phyloP scores from a whole-genome alignment of 2,113 vertebrate genomes.

The Rhea americana region DNA sequence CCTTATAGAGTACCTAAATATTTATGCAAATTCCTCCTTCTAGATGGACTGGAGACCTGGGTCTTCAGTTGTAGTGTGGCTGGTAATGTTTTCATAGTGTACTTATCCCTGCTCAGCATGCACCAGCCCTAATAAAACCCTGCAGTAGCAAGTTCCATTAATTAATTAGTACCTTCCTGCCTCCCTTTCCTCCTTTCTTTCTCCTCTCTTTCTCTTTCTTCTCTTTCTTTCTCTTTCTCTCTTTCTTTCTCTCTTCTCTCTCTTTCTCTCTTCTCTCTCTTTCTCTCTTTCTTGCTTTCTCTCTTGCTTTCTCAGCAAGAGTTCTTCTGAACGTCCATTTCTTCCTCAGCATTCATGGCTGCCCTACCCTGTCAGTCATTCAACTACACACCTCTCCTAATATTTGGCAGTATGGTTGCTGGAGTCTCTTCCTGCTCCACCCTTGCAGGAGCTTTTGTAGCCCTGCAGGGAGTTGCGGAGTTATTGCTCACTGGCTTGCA shows the following conservation, averaged over 20 bases:
- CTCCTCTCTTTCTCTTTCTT: too few relatives aligned
- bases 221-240: neutral
- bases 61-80: neutral
- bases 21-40: neutral
- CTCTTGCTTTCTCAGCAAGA: neutral
- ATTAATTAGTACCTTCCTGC: neutral
- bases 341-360: fast-evolving
- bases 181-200: neutral
- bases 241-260: neutral
- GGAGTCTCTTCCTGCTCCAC: neutral
- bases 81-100: neutral
- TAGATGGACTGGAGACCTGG: neutral
- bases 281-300: neutral
- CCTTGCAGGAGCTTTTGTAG: neutral
- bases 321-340: neutral
- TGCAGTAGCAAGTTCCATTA: neutral
- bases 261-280: too few relatives aligned
- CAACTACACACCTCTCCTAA: neutral
- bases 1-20: neutral
- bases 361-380: fast-evolving
- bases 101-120: neutral
- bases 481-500: neutral
- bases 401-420: neutral
- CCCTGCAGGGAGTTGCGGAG: slow-evolving; percentile 21
- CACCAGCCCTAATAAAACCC: neutral